Conservation (phyloP, 2,113 vertebrate genomes). For the Protomyctophum bolini region DNA sequence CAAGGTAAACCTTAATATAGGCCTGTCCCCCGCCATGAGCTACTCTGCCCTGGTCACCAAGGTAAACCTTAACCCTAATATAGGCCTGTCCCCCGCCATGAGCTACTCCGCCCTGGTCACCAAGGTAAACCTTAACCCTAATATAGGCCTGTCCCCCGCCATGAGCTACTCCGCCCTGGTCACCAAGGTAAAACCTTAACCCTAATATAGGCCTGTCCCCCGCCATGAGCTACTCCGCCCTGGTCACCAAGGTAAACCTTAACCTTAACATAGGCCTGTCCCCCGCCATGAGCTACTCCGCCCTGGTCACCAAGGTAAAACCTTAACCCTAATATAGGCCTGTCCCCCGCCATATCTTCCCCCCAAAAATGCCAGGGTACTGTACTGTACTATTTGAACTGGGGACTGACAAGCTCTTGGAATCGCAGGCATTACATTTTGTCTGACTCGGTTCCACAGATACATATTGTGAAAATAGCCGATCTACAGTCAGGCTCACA, state of each 20-base stretch:
- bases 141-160: constrained; percentile 92
- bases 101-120: constrained; percentile 91
- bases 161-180: constrained; percentile 94
- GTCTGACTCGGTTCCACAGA: too few species aligned
- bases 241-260: constrained; percentile 82
- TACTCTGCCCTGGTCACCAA: constrained; percentile 93
- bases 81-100: constrained; percentile 96
- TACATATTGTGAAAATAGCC: too few species aligned
- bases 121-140: constrained; percentile 58
- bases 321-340: too few species aligned
- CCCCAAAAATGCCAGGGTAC: too few species aligned
- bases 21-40: constrained; percentile 95
- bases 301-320: constrained; percentile 85
- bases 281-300: constrained; percentile 94
- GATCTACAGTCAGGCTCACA: too few species aligned
- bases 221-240: constrained; percentile 93
- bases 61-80: constrained; percentile 39
- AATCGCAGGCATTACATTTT: too few species aligned
- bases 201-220: constrained; percentile 88
- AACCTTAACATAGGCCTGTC: constrained; percentile 85
- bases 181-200: constrained; percentile 73
- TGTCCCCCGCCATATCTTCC: too few species aligned
- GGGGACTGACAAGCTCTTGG: too few species aligned
- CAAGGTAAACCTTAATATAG: constrained; percentile 78
- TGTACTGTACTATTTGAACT: too few species aligned